A percentile compares a stretch with the other conserved stretches of the same genome.
Evolutionary conservation across 2,113 vertebrate genomes (phyloP).

Genomic region (Upupa epops): DNA sequence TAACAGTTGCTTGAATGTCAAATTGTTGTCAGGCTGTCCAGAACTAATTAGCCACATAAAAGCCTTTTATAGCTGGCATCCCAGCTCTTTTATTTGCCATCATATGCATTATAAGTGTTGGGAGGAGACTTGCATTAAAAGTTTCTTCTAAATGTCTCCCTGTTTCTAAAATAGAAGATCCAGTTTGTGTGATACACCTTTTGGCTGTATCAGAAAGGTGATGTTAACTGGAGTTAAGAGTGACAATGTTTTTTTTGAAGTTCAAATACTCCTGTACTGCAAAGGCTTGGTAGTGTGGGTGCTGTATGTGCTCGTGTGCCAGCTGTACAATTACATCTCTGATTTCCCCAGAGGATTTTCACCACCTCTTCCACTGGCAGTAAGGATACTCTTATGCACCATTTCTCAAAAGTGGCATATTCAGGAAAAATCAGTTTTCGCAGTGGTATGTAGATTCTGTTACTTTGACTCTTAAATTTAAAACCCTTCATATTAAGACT

Average conservation of each 20-base stretch:
- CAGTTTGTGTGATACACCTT: not conserved
- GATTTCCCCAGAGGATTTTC: not conserved
- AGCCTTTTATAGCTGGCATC: not conserved
- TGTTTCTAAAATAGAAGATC: not conserved
- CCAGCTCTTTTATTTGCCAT: not conserved
- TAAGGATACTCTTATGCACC: not conserved
- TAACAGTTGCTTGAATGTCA: not conserved
- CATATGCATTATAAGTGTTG: not conserved
- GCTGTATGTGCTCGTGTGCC: fast-evolving
- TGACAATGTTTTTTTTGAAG: not conserved
- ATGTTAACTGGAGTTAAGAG: not conserved
- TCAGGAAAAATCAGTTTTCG: not conserved
- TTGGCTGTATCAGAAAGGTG: not conserved
- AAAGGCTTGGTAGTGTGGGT: not conserved
- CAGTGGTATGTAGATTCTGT: not conserved
- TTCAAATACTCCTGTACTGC: not conserved
- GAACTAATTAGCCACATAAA: not conserved
- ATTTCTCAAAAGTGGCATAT: not conserved
- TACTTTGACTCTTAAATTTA: not conserved
- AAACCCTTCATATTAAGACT: not conserved
- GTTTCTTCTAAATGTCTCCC: not conserved
- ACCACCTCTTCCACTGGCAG: not conserved
- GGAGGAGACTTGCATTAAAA: not conserved
- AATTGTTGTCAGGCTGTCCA: not conserved
- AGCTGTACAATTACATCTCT: not conserved